phyloP scores from a whole-genome alignment of 2,888 invertebrate species.

The Platycnemis pennipes region DNA sequence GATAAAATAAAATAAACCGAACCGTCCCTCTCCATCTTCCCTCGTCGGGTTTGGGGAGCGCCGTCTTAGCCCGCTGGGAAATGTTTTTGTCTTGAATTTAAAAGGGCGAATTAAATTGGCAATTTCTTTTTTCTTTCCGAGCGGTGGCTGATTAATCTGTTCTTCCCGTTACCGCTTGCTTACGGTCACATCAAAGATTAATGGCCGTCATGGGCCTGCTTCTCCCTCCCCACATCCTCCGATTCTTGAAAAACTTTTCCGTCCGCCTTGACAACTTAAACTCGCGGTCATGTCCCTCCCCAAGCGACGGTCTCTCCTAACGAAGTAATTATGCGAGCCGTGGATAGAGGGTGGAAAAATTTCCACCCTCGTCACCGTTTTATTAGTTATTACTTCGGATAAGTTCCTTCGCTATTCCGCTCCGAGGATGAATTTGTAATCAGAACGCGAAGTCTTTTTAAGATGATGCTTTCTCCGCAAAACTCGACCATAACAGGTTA shows the following conservation, averaged over 20 bases:
- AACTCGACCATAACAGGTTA: not conserved
- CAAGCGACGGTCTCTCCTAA: constrained; percentile 6
- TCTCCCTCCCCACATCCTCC: not conserved
- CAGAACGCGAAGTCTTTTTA: not conserved
- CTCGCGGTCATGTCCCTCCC: constrained; percentile 25
- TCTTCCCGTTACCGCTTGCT: constrained; percentile 50
- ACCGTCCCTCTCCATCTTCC: not conserved
- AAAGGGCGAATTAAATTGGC: constrained; percentile 63
- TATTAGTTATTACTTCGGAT: not conserved
- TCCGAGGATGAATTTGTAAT: not conserved
- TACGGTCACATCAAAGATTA: constrained; percentile 53
- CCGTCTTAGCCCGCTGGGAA: constrained; percentile 21
- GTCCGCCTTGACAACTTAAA: constrained; percentile 43
- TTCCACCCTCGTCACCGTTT: not conserved
- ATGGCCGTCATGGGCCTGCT: not conserved
- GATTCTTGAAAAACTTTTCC: constrained; percentile 35
- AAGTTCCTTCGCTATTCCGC: not conserved
- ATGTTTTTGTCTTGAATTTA: constrained; percentile 67
- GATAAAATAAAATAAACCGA: not conserved
- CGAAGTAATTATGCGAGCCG: constrained; percentile 42
- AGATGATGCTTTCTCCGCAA: not conserved
- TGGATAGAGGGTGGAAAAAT: not conserved
- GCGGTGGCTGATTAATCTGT: constrained; percentile 41
- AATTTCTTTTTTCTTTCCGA: constrained; percentile 55
- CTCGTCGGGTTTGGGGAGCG: not conserved